Evolutionary conservation across 2,113 vertebrate species (phyloP).

Genomic region (Dissostichus mawsoni): DNA sequence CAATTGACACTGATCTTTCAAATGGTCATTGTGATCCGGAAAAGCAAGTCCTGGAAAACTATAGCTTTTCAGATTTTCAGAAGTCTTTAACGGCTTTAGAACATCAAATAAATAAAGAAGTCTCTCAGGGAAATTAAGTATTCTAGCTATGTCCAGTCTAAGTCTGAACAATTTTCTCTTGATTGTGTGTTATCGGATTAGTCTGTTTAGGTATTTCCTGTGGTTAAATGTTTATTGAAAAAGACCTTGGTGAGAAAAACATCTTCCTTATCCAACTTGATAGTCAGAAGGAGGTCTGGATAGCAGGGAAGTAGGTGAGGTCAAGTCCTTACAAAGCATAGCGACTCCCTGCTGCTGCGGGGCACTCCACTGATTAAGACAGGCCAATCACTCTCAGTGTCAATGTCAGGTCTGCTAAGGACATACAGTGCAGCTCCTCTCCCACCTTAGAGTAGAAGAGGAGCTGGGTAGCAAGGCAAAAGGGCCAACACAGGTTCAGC

Average conservation of each 20-base stretch:
- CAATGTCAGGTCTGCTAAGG: conserved; percentile 57
- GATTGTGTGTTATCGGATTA: neutral
- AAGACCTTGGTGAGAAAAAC: conserved; percentile 4
- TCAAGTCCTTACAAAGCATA: conserved; percentile 28
- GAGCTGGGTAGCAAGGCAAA: conserved; percentile 3
- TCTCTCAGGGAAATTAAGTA: neutral
- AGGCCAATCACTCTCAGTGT: conserved; percentile 66
- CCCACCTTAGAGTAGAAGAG: conserved; percentile 48
- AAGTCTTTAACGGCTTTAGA: too few relatives aligned
- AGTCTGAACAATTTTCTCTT: neutral
- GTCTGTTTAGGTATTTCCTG: neutral
- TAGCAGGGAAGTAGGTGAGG: conserved; percentile 20
- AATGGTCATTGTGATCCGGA: conserved; percentile 32
- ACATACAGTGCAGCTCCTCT: conserved; percentile 29
- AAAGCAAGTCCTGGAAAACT: too few relatives aligned
- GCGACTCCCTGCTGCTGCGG: conserved; percentile 50
- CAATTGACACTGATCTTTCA: conserved; percentile 41
- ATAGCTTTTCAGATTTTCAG: too few relatives aligned
- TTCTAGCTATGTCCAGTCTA: neutral
- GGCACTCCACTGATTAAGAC: conserved; percentile 69
- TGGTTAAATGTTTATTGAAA: neutral
- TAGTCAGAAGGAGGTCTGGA: neutral
- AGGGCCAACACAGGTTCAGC: conserved; percentile 30
- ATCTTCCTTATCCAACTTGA: neutral
- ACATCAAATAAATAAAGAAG: neutral